Evolutionary conservation across 2,113 vertebrate genomes (phyloP).

Genomic region (Anarrhichthys ocellatus): DNA sequence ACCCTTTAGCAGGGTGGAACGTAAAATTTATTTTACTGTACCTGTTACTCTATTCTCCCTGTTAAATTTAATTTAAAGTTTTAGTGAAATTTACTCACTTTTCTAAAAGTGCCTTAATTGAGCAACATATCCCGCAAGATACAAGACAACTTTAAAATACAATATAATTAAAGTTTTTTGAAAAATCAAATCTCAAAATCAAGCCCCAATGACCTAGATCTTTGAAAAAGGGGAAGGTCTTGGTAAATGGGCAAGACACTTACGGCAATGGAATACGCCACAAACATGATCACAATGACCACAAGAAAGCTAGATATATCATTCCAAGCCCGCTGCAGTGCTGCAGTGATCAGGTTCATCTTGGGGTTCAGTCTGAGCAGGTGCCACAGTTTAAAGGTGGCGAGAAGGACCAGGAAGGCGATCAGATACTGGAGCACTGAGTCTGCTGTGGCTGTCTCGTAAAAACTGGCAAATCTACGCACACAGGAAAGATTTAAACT

Average conservation of each 20-base stretch:
- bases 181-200: background rate
- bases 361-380: constrained; percentile 92
- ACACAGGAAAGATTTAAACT: background rate
- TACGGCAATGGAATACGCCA: constrained; percentile 89
- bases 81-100: background rate
- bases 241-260: constrained; percentile 62
- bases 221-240: background rate
- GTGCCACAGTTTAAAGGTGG: constrained; percentile 93
- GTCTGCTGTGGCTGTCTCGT: constrained; percentile 87
- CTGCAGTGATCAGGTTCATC: constrained; percentile 89
- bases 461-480: constrained; percentile 87
- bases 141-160: background rate
- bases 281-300: constrained; percentile 87
- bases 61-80: background rate
- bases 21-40: background rate
- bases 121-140: background rate
- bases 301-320: constrained; percentile 89
- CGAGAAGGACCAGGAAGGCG: constrained; percentile 91
- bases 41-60: background rate
- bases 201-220: background rate
- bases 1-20: background rate
- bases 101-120: background rate
- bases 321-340: constrained; percentile 87
- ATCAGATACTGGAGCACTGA: constrained; percentile 88
- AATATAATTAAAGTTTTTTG: background rate